phyloP scores from a whole-genome alignment of 1,140 invertebrate genomes.

The Drosophila pseudoobscura region DNA sequence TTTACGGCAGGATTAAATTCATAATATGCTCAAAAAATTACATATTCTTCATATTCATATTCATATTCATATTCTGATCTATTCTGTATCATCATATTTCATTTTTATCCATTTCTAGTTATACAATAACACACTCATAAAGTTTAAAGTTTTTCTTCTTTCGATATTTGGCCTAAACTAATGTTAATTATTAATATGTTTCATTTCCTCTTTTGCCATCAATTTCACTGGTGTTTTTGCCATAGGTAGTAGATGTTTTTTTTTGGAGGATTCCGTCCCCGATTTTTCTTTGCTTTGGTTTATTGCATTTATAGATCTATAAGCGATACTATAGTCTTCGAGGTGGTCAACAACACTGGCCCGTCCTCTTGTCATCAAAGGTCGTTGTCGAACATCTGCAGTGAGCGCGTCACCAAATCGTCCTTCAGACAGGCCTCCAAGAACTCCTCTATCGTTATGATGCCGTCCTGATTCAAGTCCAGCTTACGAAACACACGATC shows the following conservation, averaged over 20 bases:
- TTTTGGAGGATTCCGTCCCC: background rate
- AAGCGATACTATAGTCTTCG: conserved; percentile 76
- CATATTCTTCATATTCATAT: conserved; percentile 40
- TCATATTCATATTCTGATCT: conserved; percentile 26
- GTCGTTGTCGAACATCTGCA: conserved; percentile 92
- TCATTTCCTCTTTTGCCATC: conserved; percentile 41
- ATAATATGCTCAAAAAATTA: conserved; percentile 68
- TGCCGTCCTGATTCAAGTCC: conserved; percentile 96
- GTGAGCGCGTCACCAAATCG: conserved; percentile 91
- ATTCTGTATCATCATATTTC: conserved; percentile 19
- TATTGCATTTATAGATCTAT: conserved; percentile 76
- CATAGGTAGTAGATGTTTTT: conserved; percentile 18
- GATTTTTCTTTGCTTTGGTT: conserved; percentile 26
- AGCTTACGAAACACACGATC: conserved; percentile 95
- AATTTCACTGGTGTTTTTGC: conserved; percentile 48
- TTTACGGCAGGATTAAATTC: conserved; percentile 79
- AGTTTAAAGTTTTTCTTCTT: conserved; percentile 49
- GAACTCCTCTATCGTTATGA: conserved; percentile 98
- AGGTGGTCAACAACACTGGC: conserved; percentile 60
- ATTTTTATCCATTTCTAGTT: conserved; percentile 25
- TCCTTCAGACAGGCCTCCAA: conserved; percentile 97
- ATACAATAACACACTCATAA: conserved; percentile 65
- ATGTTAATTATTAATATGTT: conserved; percentile 67
- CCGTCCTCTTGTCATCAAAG: conserved; percentile 80
- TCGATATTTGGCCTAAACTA: conserved; percentile 66